Percentiles rank a stretch among this genome's conserved stretches.
Evolutionary conservation across 1,140 invertebrate genomes (phyloP).

Genomic region (Hyles vespertilio): DNA sequence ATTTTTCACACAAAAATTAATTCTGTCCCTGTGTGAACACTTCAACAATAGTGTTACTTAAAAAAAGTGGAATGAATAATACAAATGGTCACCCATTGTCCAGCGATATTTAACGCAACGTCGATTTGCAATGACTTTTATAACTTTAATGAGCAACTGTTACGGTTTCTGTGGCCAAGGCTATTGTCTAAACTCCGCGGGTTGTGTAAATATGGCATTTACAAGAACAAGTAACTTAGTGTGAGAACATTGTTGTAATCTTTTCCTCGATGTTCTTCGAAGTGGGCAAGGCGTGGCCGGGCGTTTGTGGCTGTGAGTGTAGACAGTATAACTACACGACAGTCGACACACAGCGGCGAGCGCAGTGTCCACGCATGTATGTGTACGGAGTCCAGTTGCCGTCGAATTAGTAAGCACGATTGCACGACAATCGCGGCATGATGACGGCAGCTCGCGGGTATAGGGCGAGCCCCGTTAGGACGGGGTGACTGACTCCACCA

Average conservation of each 20-base stretch:
- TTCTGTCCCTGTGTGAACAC: no score
- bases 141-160: constrained; percentile 25
- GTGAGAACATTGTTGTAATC: neutral
- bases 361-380: constrained; percentile 39
- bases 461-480: constrained; percentile 70
- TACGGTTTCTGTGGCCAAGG: constrained; percentile 28
- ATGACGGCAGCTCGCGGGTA: constrained; percentile 57
- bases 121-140: constrained; percentile 11
- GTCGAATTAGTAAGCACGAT: constrained; percentile 62
- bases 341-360: no score
- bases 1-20: no score
- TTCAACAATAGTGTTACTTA: no score
- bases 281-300: constrained; percentile 12
- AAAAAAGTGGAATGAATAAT: neutral
- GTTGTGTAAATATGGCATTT: neutral
- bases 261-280: constrained; percentile 2
- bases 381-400: constrained; percentile 45
- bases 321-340: no score
- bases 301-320: constrained; percentile 21
- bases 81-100: constrained; percentile 1
- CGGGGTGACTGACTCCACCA: constrained; percentile 70
- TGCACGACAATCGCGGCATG: constrained; percentile 62
- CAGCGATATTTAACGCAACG: neutral
- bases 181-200: constrained; percentile 18
- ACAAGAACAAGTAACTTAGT: neutral